Conservation (phyloP, 2,888 invertebrate species). For the Agonopterix alstromeriana region DNA sequence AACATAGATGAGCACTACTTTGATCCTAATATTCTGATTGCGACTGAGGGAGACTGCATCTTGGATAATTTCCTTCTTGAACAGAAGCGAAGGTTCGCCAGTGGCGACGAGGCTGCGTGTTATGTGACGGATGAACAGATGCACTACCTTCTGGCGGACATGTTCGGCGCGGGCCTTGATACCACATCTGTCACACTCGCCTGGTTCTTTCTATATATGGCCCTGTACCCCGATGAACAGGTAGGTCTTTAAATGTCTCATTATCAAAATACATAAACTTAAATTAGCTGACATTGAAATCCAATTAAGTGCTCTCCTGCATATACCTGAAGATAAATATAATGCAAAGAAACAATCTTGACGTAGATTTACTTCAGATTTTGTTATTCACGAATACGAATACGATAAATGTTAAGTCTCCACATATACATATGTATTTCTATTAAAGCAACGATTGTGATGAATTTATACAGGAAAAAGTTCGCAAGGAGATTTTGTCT, state of each 20-base stretch:
- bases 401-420: neutral
- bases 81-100: constrained; percentile 67
- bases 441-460: neutral
- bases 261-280: too few relatives aligned
- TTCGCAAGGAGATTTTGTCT: constrained; percentile 75
- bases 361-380: too few relatives aligned
- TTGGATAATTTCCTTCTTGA: constrained; percentile 81
- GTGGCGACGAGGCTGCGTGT: constrained; percentile 49
- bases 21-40: constrained; percentile 50
- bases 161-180: constrained; percentile 92
- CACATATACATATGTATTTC: constrained; percentile 1
- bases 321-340: too few relatives aligned
- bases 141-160: constrained; percentile 85
- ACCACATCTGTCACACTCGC: constrained; percentile 87
- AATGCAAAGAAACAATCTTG: too few relatives aligned
- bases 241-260: constrained; percentile 33
- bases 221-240: constrained; percentile 80
- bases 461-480: constrained; percentile 64
- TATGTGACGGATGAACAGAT: constrained; percentile 82
- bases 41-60: constrained; percentile 70
- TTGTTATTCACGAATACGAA: too few relatives aligned
- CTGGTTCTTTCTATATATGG: constrained; percentile 89
- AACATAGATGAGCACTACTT: constrained; percentile 56
- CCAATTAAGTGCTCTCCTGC: too few relatives aligned
- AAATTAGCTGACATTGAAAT: too few relatives aligned